phyloP scores from a whole-genome alignment of 2,888 invertebrate species.

The Xestia ashworthii region DNA sequence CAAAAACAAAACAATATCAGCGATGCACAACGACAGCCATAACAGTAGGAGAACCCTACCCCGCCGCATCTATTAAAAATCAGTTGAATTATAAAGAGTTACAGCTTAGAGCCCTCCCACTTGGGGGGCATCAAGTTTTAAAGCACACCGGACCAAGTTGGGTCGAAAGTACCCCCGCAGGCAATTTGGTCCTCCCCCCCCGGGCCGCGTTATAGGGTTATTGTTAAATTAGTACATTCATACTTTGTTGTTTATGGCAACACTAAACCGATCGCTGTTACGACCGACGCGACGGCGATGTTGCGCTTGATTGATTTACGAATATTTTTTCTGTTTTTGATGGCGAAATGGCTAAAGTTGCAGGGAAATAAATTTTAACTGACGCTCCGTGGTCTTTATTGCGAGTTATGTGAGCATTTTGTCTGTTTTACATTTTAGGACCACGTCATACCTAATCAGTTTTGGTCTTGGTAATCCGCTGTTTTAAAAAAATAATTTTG shows the following conservation, averaged over 20 bases:
- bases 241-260: constrained; percentile 82
- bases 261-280: constrained; percentile 71
- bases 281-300: constrained; percentile 68
- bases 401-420: constrained; percentile 27
- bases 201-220: constrained; percentile 71
- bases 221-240: constrained; percentile 79
- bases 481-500: background rate
- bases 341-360: constrained; percentile 44
- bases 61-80: constrained; percentile 62
- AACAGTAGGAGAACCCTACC: constrained; percentile 45
- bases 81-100: constrained; percentile 67
- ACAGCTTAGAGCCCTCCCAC: constrained; percentile 57
- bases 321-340: constrained; percentile 61
- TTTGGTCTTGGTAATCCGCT: background rate
- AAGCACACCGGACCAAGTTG: constrained; percentile 67
- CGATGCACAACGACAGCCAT: constrained; percentile 31
- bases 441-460: background rate
- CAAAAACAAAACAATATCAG: constrained; percentile 44
- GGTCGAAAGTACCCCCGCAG: constrained; percentile 51
- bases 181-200: constrained; percentile 51
- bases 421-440: background rate
- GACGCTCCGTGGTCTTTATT: constrained; percentile 12
- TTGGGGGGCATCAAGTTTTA: constrained; percentile 70
- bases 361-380: constrained; percentile 42
- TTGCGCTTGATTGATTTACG: constrained; percentile 71